Conservation (phyloP, 2,888 invertebrate species). For the Ectemnius cavifrons region DNA sequence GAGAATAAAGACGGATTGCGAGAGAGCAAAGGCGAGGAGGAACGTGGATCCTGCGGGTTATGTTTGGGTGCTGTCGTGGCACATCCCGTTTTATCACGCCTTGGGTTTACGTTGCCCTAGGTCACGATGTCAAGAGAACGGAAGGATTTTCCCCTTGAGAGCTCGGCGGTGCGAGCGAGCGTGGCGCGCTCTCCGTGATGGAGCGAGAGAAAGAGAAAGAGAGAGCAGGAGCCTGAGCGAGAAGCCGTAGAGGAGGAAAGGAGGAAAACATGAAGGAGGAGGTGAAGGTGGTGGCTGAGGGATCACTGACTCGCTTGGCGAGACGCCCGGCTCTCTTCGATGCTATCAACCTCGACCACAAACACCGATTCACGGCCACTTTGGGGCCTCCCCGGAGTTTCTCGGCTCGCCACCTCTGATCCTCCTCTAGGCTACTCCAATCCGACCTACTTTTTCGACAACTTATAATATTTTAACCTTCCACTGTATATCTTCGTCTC, state of each 20-base stretch:
- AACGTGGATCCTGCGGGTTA: constrained; percentile 60
- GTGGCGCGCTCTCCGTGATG: no score
- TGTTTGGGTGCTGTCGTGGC: constrained; percentile 70
- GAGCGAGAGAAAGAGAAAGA: constrained; percentile 14
- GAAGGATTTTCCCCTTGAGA: constrained; percentile 63
- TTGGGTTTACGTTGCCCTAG: constrained; percentile 61
- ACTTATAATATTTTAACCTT: background rate
- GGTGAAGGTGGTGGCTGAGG: constrained; percentile 51
- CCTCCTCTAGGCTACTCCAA: constrained; percentile 31
- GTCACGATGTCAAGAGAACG: constrained; percentile 65
- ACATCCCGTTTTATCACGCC: constrained; percentile 68
- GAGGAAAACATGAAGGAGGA: constrained; percentile 53
- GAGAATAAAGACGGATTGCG: constrained; percentile 27
- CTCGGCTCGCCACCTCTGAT: constrained; percentile 37
- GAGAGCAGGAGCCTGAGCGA: constrained; percentile 21
- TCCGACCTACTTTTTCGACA: constrained; percentile 43
- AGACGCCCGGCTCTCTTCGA: constrained; percentile 68
- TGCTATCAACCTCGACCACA: constrained; percentile 74
- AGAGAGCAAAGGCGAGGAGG: constrained; percentile 11
- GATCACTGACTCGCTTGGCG: constrained; percentile 67
- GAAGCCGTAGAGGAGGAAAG: constrained; percentile 57
- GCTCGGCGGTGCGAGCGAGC: constrained; percentile 27
- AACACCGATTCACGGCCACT: constrained; percentile 74
- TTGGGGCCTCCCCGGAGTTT: constrained; percentile 60
- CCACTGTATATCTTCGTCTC: background rate